These are phyloP conservation scores for Neopipo cinnamomea DNA, from an alignment of 2,113 vertebrate species.

Conservation along the genomic window DNA sequence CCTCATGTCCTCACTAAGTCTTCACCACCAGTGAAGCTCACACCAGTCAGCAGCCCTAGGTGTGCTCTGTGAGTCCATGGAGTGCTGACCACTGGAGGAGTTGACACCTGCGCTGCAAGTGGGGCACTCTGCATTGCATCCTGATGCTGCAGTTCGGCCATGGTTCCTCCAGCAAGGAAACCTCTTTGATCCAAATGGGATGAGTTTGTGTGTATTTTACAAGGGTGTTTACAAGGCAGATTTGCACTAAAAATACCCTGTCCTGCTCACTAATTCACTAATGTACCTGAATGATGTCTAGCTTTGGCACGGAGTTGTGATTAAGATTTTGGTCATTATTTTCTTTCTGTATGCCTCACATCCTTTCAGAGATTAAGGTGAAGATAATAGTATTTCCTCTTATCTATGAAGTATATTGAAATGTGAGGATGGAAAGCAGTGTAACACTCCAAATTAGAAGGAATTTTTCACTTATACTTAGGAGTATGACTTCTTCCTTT, in stretches of 20 bases:
- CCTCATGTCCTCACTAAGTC: not conserved
- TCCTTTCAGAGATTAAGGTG: not conserved
- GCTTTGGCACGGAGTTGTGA: not conserved
- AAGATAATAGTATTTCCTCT: not conserved
- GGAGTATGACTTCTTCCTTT: not conserved
- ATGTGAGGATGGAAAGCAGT: not conserved
- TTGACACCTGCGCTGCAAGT: not conserved
- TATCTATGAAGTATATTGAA: not conserved
- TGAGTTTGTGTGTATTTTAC: not conserved
- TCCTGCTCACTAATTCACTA: not conserved
- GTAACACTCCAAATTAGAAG: not conserved
- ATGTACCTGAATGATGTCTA: not conserved
- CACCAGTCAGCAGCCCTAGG: not conserved
- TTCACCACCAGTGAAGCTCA: not conserved
- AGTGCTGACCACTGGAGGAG: not conserved
- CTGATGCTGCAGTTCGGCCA: not conserved
- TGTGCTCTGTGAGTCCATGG: not conserved
- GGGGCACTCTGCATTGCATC: not conserved
- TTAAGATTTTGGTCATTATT: not conserved
- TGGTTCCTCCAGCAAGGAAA: not conserved
- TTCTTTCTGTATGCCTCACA: not conserved
- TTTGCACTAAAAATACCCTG: not conserved
- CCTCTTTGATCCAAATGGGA: not conserved
- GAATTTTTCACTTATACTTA: not conserved
- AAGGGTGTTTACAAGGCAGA: not conserved